phyloP scores from a whole-genome alignment of 2,113 vertebrate genomes.

The Anarhynchus alexandrinus region DNA sequence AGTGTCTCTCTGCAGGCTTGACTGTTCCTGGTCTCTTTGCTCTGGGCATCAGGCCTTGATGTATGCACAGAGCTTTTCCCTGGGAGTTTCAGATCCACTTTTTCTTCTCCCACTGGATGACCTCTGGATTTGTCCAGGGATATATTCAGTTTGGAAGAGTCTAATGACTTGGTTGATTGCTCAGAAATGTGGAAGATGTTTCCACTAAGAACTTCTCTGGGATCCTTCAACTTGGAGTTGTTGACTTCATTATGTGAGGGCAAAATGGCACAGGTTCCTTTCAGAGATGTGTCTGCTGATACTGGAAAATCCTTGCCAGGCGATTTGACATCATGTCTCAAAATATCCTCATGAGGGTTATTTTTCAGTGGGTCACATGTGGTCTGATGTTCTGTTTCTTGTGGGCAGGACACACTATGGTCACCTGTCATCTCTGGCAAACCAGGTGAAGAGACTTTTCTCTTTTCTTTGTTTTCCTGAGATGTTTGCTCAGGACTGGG shows the following conservation, averaged over 20 bases:
- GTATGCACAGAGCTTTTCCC: neutral
- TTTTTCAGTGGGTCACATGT: neutral
- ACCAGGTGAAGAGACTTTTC: neutral
- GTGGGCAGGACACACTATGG: neutral
- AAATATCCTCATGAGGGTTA: neutral
- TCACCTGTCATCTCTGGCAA: neutral
- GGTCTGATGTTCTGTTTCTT: neutral
- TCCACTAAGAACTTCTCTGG: neutral
- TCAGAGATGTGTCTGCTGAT: neutral
- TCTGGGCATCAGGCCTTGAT: neutral
- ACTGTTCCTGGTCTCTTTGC: conserved; percentile 32
- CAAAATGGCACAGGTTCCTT: neutral
- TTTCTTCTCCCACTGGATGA: neutral
- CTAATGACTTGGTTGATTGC: neutral
- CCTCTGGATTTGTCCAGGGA: neutral
- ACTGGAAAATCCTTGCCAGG: neutral
- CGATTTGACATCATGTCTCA: neutral
- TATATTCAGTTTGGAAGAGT: neutral
- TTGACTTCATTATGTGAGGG: neutral
- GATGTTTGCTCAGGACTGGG: neutral
- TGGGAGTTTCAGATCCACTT: neutral
- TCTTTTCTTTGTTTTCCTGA: neutral
- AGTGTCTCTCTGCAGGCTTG: conserved; percentile 50
- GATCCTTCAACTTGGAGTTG: neutral
- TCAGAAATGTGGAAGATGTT: neutral